Evolutionary conservation across 2,113 vertebrate species (phyloP), one percentile per base, ranked within the genome.

Genomic region (Chlamydotis undulata): DNA sequence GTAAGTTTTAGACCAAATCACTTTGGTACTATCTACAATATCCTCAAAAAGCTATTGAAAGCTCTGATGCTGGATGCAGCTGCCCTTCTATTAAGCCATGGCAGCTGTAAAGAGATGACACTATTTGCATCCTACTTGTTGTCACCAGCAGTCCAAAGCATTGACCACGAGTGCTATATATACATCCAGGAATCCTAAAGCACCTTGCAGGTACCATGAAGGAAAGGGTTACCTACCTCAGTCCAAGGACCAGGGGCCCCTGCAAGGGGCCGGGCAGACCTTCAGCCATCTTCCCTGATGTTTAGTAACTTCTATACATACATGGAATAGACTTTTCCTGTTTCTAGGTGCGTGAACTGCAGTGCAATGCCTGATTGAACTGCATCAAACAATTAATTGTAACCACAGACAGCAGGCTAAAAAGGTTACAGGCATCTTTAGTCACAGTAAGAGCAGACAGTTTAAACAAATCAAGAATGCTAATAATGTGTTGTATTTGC

Each of bases 111-210:
- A 73, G 69, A 65, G 24, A 59, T 68, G 45, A 60, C 21, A 25
- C 25, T 65, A 33, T 11, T 43, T 43, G 26, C 29, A 64, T 57
- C 25, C 12, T 53, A 11, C 23, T 75, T 64, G 25, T 87, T 77
- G 69, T 24, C 33, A 60, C 23, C 53, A 79, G 12, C 33, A 82
- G 33, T 33, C 21, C 49, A 85, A 60, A 68, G 12, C 25, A 35
- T 4, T 79, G 35, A 9, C 9, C 3, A 1, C 1, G 1, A 70
- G 14, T 41, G 29, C 17, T 39, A 10, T 14, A 60, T 25, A 6
- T 4, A 3, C 31, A 35, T 1, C 43, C 31, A 7, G 14, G 5
- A 56, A 49, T 75, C 37, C 29, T 53, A 14, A 4, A 10, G 11
- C 18, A 43, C 2, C 4, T 49, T 73, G 9, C 26, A 69, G 4